Evolutionary conservation across 1,140 invertebrate genomes (phyloP).

Genomic region (Brachystomella parvula): DNA sequence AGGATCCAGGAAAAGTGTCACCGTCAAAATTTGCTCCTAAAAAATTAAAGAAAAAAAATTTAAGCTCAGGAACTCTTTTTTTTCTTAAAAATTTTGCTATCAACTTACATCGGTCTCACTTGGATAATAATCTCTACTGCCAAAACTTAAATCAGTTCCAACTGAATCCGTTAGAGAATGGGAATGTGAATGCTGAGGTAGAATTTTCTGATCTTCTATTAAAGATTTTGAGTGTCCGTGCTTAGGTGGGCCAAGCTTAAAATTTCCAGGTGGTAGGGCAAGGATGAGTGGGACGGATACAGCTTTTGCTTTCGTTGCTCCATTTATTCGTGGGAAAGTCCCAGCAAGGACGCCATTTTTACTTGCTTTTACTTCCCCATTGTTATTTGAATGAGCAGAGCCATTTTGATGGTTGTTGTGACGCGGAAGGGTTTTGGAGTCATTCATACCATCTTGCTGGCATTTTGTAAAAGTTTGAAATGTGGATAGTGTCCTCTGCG

Average conservation of each 20-base stretch:
- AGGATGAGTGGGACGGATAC: constrained; percentile 5
- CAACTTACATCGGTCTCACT: constrained; percentile 22
- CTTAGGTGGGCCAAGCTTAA: neutral
- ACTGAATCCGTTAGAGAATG: constrained; percentile 23
- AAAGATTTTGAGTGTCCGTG: constrained; percentile 7
- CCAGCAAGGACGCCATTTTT: constrained; percentile 16
- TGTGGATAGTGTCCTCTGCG: constrained; percentile 41
- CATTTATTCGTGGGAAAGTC: neutral
- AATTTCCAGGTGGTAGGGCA: neutral
- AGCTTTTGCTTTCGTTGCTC: constrained; percentile 4
- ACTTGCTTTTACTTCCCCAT: constrained; percentile 1
- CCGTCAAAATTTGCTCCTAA: constrained; percentile 29
- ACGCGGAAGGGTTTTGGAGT: constrained; percentile 12
- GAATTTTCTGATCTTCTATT: neutral
- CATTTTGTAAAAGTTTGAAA: constrained; percentile 43
- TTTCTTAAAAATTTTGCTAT: neutral
- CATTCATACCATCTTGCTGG: constrained; percentile 19
- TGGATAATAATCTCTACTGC: constrained; percentile 2
- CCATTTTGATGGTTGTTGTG: constrained; percentile 10
- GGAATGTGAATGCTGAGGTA: constrained; percentile 14
- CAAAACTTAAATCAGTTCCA: neutral
- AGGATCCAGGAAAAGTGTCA: constrained; percentile 38
- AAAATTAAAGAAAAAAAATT: neutral
- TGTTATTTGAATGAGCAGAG: constrained; percentile 1
- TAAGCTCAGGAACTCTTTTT: neutral